Evolutionary conservation across 2,888 invertebrate species (phyloP), one percentile per base, ranked within the genome.

Genomic region (Machimus rusticus): DNA sequence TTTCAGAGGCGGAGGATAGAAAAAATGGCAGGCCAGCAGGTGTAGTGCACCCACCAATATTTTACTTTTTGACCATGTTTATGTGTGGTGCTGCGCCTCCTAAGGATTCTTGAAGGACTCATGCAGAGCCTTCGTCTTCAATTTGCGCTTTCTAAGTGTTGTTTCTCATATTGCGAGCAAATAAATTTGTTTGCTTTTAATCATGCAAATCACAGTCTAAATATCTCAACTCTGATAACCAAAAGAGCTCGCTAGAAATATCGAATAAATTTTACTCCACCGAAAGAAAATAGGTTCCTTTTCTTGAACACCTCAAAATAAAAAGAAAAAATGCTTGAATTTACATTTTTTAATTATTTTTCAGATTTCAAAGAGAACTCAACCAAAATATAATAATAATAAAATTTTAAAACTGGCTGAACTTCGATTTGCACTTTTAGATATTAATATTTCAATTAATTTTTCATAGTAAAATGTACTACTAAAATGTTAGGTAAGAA

Each of bases 131-230:
- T n/a, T n/a, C n/a, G n/a, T 14, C 51, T 28, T 34, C 57, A 28
- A 8, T 82, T 57, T 19, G 8, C 57, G 19, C 51, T 19, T 3
- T 31, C 57, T 82, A 82, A 82, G 57, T 55, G 82, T 57, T 51
- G 55, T 57, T 82, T 82, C 82, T 57, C 34, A 55, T 82, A 82
- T n/a, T 82, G 82, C 31, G 57, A 82, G 57, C 55, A 82, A 82
- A 82, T 82, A 82, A 55, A 31, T 82, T 82, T 82, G 82, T 82
- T 82, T 82, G 82, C 55, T 82, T 51, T 82, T 82, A 82, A 82
- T 82, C 57, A 82, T 82, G 82, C 82, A 82, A 55, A 82, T 82
- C 34, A 34, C 34, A 19, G n/a, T 34, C 55, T 82, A 57, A 39
- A 82, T 82, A 82, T 31, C 28, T 34, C 37, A 51, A 57, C 8